Base-by-base conservation (phyloP, 2,113 vertebrate species). In the Lagopus leucura region DNA sequence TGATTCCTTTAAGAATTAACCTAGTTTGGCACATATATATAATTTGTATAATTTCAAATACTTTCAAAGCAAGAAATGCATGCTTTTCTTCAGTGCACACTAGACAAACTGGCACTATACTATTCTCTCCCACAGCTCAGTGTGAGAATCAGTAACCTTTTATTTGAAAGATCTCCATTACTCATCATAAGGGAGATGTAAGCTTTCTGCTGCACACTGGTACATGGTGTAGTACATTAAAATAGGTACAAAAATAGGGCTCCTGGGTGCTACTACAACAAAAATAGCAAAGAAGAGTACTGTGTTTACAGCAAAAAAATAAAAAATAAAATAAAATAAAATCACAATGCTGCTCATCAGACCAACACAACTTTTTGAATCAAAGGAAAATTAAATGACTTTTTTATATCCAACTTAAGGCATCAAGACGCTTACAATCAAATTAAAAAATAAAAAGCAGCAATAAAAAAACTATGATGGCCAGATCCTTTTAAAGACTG, bases 391-490 rank as follows among this genome's bases (percentile, higher is more conserved):
- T 43, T 42, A 73, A 57, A 55, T 32, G 38, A 19, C n/a, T 19
- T n/a, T 57, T 40, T 57, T 42, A 57, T 20, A 40, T n/a, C 30
- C 52, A 43, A 18, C 14, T 57, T 57, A 57, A 43, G 32, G 20
- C 38, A 32, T 57, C 28, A n/a, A 24, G 36, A n/a, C 20, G 27
- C 89, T 14, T 43, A 79, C 32, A 70, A 42, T 22, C 36, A 43
- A 88, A 86, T 52, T 88, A 84, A 91, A 93, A 76, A 8, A 72
- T 27, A 79, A 92, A 93, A 70, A 9, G 65, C 7, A 60, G 10
- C 45, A 40, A 32, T 43, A 70, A 74, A 88, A 66, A 60, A n/a
- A 0, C 0, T 20, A 77, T 14, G 10, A 67, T 18, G 13, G 43
- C 3, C 47, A 2, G 13, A 88, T 64, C 40, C 34, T 89, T 65